Evolutionary conservation across 2,888 invertebrate genomes (phyloP).

Genomic region (Mesochorus sp.): DNA sequence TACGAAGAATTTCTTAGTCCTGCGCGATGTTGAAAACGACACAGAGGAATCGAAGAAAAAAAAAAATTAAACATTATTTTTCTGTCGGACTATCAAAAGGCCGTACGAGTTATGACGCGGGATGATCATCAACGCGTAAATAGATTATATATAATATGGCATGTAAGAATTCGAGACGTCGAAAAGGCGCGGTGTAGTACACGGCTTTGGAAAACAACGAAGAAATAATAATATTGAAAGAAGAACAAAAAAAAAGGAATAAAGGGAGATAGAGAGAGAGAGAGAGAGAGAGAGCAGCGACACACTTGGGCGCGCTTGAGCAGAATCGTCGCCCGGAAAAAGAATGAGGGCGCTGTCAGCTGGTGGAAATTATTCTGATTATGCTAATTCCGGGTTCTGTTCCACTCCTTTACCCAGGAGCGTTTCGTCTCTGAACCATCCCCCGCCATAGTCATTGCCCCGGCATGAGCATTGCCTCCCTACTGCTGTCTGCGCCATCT

Average conservation of each 20-base stretch:
- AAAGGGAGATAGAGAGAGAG: constrained; percentile 20
- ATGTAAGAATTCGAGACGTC: constrained; percentile 72
- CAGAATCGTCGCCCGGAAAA: constrained; percentile 82
- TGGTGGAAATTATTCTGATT: constrained; percentile 86
- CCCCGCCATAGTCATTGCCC: constrained; percentile 60
- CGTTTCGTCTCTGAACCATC: constrained; percentile 57
- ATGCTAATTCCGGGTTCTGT: constrained; percentile 85
- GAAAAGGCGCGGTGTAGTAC: constrained; percentile 42
- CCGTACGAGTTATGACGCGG: too few relatives aligned
- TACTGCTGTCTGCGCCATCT: constrained; percentile 82
- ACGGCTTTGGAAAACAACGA: constrained; percentile 60
- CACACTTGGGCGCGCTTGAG: constrained; percentile 80
- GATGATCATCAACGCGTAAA: too few relatives aligned
- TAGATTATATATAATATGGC: too few relatives aligned
- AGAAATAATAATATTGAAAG: constrained; percentile 45
- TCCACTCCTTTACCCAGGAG: constrained; percentile 82
- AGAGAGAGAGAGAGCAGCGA: constrained; percentile 72
- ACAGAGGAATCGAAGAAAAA: background rate
- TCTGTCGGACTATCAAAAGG: too few relatives aligned
- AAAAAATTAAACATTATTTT: background rate
- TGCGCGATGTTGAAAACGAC: too few relatives aligned
- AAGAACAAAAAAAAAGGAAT: constrained; percentile 14
- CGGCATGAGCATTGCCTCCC: constrained; percentile 74
- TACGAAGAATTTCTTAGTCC: too few relatives aligned
- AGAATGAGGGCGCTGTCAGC: constrained; percentile 85